Percentiles rank a stretch among this genome's conserved stretches.
phyloP scores from a whole-genome alignment of 2,888 invertebrate genomes.

The Apoderus coryli region DNA sequence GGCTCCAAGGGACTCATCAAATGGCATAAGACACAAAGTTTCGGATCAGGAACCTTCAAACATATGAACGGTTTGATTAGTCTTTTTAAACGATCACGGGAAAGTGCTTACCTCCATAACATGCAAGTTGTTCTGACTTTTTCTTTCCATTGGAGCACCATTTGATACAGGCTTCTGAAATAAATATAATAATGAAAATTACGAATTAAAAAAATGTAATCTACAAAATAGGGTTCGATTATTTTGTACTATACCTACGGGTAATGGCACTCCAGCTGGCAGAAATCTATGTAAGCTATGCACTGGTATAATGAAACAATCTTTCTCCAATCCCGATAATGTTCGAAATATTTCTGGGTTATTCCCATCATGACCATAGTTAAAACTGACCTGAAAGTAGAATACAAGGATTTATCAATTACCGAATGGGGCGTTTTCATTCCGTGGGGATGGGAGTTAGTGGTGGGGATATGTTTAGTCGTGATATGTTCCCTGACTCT shows the following conservation, averaged over 20 bases:
- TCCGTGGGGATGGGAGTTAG: too few relatives aligned
- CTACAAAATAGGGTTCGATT: too few relatives aligned
- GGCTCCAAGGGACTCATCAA: slow-evolving; percentile 81
- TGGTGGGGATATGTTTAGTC: too few relatives aligned
- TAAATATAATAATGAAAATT: slow-evolving; percentile 1
- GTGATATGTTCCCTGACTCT: too few relatives aligned
- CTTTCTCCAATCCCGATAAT: slow-evolving; percentile 68
- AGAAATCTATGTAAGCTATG: slow-evolving; percentile 77
- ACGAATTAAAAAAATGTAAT: too few relatives aligned
- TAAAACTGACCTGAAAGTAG: slow-evolving; percentile 29
- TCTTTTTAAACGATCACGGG: too few relatives aligned
- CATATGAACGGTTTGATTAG: too few relatives aligned
- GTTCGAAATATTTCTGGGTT: slow-evolving; percentile 38
- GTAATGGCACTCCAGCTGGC: slow-evolving; percentile 78
- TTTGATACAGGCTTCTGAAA: slow-evolving; percentile 3
- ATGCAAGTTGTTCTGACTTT: slow-evolving; percentile 29
- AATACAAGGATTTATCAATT: too few relatives aligned
- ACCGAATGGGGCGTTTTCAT: too few relatives aligned
- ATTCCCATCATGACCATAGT: slow-evolving; percentile 24
- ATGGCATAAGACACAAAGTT: slow-evolving; percentile 74
- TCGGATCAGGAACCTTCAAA: slow-evolving; percentile 65
- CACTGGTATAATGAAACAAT: slow-evolving; percentile 87
- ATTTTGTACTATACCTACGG: slow-evolving; percentile 31
- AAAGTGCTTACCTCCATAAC: slow-evolving; percentile 33
- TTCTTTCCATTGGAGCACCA: too few relatives aligned